These are phyloP conservation scores for Pocillopora damicornis DNA, from an alignment of 64 coral and sea anemone species.

Conservation along the genomic window DNA sequence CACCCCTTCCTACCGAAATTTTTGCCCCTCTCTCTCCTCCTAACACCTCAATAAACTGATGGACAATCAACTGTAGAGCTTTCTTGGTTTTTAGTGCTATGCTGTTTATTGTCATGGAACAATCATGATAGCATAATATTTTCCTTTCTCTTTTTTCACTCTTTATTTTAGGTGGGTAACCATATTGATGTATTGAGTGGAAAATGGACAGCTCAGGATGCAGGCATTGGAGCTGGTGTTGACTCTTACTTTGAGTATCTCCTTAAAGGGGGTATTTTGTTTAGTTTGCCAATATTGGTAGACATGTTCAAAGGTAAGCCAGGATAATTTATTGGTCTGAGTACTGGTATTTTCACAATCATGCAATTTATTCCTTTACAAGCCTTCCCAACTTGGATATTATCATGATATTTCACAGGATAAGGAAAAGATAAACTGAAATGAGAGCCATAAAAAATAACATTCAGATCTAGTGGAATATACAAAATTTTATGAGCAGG, in stretches of 20 bases:
- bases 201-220: constrained; percentile 93
- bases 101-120: no score
- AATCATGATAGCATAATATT: no score
- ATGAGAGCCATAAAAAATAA: no score
- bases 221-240: constrained; percentile 97
- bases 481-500: no score
- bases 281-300: constrained; percentile 73
- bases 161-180: constrained; percentile 79
- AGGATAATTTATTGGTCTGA: background rate
- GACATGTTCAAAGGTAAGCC: constrained; percentile 88
- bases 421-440: background rate
- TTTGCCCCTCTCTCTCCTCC: no score
- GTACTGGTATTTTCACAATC: background rate
- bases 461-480: no score
- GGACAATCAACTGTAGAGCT: no score
- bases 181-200: constrained; percentile 92
- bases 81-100: background rate
- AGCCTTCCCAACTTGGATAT: no score
- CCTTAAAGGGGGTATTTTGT: constrained; percentile 90
- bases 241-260: constrained; percentile 99
- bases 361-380: background rate
- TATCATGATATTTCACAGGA: no score
- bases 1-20: no score
- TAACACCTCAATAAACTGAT: background rate
- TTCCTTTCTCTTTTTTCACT: no score